These are phyloP conservation scores for Chaitophorus viminalis DNA, from an alignment of 2,888 invertebrate genomes.

Conservation along the genomic window DNA sequence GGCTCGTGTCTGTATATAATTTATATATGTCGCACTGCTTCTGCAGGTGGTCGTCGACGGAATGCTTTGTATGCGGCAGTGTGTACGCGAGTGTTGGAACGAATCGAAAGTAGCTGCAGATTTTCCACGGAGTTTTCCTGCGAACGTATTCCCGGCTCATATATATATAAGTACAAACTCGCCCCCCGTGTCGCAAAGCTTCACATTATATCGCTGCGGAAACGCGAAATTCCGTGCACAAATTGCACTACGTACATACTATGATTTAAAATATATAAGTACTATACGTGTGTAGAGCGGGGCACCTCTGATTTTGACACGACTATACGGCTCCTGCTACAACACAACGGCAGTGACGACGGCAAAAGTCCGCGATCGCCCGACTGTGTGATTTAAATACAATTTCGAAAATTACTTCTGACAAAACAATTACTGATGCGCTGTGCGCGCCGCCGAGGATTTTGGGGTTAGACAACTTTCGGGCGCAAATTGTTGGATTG, in stretches of 20 bases:
- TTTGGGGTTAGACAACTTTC: slow-evolving; percentile 60
- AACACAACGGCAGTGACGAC: slow-evolving; percentile 4
- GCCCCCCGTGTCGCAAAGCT: too few species aligned
- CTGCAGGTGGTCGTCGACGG: too few species aligned
- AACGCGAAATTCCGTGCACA: slow-evolving; percentile 15
- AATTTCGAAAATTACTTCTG: slow-evolving; percentile 60
- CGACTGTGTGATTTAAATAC: slow-evolving; percentile 61
- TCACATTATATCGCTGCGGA: neutral
- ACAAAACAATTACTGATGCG: slow-evolving; percentile 60
- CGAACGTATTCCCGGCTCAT: too few species aligned
- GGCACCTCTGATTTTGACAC: slow-evolving; percentile 58
- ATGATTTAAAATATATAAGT: too few species aligned
- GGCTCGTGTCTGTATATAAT: too few species aligned
- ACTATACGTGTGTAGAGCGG: neutral
- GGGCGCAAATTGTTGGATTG: slow-evolving; percentile 61
- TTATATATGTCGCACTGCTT: too few species aligned
- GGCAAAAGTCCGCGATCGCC: slow-evolving; percentile 54
- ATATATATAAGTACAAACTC: too few species aligned
- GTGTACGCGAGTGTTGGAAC: too few species aligned
- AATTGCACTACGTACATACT: neutral
- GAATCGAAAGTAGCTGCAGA: neutral
- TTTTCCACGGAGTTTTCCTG: neutral
- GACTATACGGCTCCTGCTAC: neutral
- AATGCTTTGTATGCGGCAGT: too few species aligned
- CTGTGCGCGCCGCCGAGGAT: slow-evolving; percentile 25